A percentile compares a stretch with the other conserved stretches of the same genome.
These are phyloP conservation scores for Serranus cabrilla DNA, from an alignment of 2,797 vertebrate genomes.

Conservation along the genomic window DNA sequence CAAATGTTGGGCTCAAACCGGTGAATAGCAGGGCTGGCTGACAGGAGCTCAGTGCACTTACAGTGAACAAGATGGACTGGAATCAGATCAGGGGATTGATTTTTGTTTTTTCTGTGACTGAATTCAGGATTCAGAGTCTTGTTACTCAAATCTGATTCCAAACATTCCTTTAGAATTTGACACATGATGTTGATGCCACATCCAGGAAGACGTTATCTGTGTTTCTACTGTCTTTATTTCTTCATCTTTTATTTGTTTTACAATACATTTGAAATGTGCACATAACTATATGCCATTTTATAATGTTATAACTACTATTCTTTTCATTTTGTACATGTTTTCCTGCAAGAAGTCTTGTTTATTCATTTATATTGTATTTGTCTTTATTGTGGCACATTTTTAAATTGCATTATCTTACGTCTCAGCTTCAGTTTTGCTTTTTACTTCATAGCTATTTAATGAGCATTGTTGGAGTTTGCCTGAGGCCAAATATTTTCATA, in stretches of 20 bases:
- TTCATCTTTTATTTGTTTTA: too few species aligned
- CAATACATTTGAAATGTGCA: too few species aligned
- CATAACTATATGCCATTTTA: neutral
- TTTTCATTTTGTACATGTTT: neutral
- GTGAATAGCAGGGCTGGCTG: too few species aligned
- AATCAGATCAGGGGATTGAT: neutral
- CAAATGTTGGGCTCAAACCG: neutral
- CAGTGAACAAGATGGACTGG: neutral
- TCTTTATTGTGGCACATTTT: too few species aligned
- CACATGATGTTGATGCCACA: neutral
- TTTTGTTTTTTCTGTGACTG: neutral
- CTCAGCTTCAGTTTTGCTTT: too few species aligned
- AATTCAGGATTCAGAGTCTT: neutral
- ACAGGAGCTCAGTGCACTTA: too few species aligned
- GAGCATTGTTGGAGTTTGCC: too few species aligned
- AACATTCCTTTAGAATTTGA: neutral
- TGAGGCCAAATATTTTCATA: too few species aligned
- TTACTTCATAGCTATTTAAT: too few species aligned
- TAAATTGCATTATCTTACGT: too few species aligned
- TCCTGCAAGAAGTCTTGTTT: constrained; percentile 1
- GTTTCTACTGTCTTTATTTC: neutral
- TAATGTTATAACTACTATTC: neutral
- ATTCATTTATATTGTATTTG: too few species aligned
- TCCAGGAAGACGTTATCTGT: neutral
- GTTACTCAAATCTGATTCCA: neutral